phyloP scores from a whole-genome alignment of 2,797 vertebrate species.

The Neosalanx taihuensis region DNA sequence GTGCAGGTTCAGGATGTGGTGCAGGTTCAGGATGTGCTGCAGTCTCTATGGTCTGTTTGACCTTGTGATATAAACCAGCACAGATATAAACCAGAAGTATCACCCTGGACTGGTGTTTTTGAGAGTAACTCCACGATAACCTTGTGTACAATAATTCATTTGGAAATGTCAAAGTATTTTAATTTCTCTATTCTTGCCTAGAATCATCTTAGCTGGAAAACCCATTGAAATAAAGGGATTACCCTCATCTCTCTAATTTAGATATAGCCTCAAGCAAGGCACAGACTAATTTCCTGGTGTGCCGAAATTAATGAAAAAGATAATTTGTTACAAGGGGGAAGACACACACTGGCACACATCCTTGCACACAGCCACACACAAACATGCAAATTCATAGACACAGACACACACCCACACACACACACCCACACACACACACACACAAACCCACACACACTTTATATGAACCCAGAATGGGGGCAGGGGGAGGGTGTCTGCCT shows the following conservation, averaged over 20 bases:
- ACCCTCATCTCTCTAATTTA: slow-evolving; percentile 62
- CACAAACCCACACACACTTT: not conserved
- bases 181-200: slow-evolving; percentile 33
- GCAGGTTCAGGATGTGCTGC: no score
- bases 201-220: slow-evolving; percentile 49
- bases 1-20: no score
- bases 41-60: slow-evolving; percentile 3
- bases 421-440: not conserved
- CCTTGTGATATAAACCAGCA: slow-evolving; percentile 23
- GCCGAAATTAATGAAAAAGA: slow-evolving; percentile 72
- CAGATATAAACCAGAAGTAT: slow-evolving; percentile 18
- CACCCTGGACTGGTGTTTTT: slow-evolving; percentile 1
- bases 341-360: slow-evolving; percentile 22
- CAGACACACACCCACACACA: not conserved
- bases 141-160: slow-evolving; percentile 44
- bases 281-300: slow-evolving; percentile 61
- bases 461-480: slow-evolving; percentile 3
- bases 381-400: not conserved
- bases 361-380: not conserved
- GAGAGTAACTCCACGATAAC: slow-evolving; percentile 47
- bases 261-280: slow-evolving; percentile 62
- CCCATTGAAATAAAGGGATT: slow-evolving; percentile 62
- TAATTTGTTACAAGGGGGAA: slow-evolving; percentile 60
- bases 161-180: slow-evolving; percentile 36
- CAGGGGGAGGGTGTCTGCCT: not conserved